phyloP scores from a whole-genome alignment of 2,888 invertebrate species.

The Kuschelorhynchus macadamiae region DNA sequence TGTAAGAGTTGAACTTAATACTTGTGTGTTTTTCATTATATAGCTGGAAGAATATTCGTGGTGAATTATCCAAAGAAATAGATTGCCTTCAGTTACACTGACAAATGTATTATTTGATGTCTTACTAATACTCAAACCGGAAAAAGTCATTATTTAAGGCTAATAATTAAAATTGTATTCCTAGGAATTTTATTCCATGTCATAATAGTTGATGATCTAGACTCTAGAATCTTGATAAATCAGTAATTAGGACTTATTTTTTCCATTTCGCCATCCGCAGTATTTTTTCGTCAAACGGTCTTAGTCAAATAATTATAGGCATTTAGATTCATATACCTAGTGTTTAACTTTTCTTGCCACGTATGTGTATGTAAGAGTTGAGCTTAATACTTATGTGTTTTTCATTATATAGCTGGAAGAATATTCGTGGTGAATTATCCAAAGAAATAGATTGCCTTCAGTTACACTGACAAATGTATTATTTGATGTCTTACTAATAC shows the following conservation, averaged over 20 bases:
- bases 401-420: not conserved
- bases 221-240: conserved; percentile 50
- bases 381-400: not conserved
- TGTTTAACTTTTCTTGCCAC: not conserved
- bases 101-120: not conserved
- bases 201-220: too few relatives aligned
- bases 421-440: not conserved
- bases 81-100: not conserved
- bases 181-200: too few relatives aligned
- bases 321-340: not conserved
- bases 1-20: not conserved
- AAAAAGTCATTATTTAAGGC: too few relatives aligned
- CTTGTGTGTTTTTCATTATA: not conserved
- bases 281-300: conserved; percentile 10
- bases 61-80: not conserved
- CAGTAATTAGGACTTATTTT: conserved; percentile 37
- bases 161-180: too few relatives aligned
- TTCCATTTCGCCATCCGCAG: conserved; percentile 10
- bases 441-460: not conserved
- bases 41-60: not conserved
- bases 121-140: too few relatives aligned
- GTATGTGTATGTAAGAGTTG: not conserved
- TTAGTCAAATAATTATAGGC: not conserved
- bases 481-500: not conserved
- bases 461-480: not conserved